Conservation (phyloP, 2,797 vertebrate species). For the Myiotriccus ornatus region DNA sequence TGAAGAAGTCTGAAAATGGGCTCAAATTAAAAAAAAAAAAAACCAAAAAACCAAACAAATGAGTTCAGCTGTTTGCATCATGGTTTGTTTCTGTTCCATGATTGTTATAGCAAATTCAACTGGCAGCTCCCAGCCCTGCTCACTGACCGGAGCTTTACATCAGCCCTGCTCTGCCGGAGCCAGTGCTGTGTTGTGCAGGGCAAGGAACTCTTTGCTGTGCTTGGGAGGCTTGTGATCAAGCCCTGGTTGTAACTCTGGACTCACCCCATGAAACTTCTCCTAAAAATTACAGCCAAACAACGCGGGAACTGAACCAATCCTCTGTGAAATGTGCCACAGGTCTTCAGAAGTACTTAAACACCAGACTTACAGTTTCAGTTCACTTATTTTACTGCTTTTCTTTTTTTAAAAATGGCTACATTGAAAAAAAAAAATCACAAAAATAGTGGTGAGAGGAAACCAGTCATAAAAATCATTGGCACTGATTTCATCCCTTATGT, state of each 20-base stretch:
- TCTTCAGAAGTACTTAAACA: background rate
- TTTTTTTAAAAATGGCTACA: background rate
- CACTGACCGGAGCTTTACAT: background rate
- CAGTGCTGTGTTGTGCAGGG: background rate
- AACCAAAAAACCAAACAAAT: background rate
- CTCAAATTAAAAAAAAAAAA: background rate
- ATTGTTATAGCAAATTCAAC: background rate
- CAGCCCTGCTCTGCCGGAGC: background rate
- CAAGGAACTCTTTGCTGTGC: background rate
- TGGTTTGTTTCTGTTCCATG: background rate
- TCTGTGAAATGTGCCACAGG: background rate
- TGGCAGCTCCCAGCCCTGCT: background rate
- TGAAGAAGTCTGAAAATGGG: background rate
- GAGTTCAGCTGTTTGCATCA: conserved; percentile 1
- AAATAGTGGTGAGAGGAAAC: background rate
- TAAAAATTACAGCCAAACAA: background rate
- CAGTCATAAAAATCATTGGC: background rate
- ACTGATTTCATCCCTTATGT: background rate
- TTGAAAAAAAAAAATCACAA: background rate
- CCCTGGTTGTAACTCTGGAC: background rate
- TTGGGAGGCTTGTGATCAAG: background rate
- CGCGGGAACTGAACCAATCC: background rate
- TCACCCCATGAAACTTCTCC: background rate
- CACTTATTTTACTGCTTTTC: background rate
- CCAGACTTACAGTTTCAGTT: background rate